Conservation (phyloP, 1,140 invertebrate genomes). For the Drosophila serrata region DNA sequence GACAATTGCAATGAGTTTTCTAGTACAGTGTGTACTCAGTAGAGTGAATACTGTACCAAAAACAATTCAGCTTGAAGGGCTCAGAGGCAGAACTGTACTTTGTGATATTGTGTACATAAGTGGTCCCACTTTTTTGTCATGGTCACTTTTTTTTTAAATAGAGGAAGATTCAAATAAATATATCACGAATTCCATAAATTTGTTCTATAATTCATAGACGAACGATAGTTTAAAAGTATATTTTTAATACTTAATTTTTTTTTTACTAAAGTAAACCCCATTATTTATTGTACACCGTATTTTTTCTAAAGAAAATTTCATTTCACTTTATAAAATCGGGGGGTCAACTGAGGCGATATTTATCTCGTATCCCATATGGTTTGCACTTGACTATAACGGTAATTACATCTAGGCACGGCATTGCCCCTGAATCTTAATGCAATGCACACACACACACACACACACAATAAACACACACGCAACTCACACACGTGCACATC, state of each 20-base stretch:
- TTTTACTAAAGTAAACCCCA: too few relatives aligned
- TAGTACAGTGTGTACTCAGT: neutral
- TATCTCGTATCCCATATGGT: constrained; percentile 64
- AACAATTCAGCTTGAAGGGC: too few relatives aligned
- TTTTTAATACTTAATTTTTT: too few relatives aligned
- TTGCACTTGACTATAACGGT: constrained; percentile 81
- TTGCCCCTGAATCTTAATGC: constrained; percentile 75
- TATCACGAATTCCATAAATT: too few relatives aligned
- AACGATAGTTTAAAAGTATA: too few relatives aligned
- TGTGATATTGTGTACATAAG: too few relatives aligned
- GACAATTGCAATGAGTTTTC: constrained; percentile 44
- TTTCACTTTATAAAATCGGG: constrained; percentile 68
- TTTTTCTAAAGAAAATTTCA: constrained; percentile 51
- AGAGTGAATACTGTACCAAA: constrained; percentile 1
- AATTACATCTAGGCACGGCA: constrained; percentile 78
- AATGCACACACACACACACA: constrained; percentile 32
- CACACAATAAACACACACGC: neutral
- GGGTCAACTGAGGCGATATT: constrained; percentile 67
- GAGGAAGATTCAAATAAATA: too few relatives aligned
- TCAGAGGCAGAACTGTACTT: too few relatives aligned
- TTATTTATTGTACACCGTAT: neutral
- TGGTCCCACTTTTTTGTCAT: too few relatives aligned
- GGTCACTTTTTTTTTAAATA: too few relatives aligned
- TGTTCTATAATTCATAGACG: too few relatives aligned
- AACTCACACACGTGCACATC: constrained; percentile 20